phyloP scores from a whole-genome alignment of 64 coral and sea anemone species.

The Pocillopora verrucosa region DNA sequence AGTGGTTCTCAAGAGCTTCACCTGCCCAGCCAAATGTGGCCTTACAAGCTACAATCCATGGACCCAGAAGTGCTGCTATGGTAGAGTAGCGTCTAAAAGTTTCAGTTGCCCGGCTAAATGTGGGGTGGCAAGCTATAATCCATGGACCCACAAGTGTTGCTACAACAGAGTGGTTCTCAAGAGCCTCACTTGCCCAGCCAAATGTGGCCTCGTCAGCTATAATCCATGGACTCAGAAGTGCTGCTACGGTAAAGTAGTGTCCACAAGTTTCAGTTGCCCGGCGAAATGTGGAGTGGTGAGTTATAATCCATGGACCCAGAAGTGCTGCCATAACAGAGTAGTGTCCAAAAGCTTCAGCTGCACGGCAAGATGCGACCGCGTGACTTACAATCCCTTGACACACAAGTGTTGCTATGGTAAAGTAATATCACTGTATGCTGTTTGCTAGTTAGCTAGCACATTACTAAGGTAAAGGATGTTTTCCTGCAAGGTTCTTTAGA shows the following conservation, averaged over 20 bases:
- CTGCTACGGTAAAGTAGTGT: background rate
- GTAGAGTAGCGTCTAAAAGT: background rate
- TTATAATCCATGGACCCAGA: constrained; percentile 11
- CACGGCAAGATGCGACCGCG: background rate
- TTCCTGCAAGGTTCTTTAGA: no score
- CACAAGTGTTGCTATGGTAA: background rate
- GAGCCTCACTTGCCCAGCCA: background rate
- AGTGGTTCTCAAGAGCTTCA: background rate
- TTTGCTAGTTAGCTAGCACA: background rate
- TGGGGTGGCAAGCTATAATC: constrained; percentile 4
- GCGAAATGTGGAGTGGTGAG: background rate
- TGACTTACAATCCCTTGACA: background rate
- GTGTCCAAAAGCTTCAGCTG: background rate
- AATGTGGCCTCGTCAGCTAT: background rate
- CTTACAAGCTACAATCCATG: background rate
- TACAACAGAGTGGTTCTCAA: background rate
- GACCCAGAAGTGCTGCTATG: background rate
- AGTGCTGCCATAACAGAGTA: constrained; percentile 2
- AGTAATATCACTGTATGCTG: background rate
- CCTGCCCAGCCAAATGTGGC: background rate
- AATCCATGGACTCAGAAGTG: constrained; percentile 3
- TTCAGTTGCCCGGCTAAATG: background rate
- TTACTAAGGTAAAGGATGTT: background rate
- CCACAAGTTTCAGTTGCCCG: background rate
- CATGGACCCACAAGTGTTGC: constrained; percentile 21